Evolutionary conservation across 2,797 vertebrate species (phyloP).

Genomic region (Lerista edwardsae): DNA sequence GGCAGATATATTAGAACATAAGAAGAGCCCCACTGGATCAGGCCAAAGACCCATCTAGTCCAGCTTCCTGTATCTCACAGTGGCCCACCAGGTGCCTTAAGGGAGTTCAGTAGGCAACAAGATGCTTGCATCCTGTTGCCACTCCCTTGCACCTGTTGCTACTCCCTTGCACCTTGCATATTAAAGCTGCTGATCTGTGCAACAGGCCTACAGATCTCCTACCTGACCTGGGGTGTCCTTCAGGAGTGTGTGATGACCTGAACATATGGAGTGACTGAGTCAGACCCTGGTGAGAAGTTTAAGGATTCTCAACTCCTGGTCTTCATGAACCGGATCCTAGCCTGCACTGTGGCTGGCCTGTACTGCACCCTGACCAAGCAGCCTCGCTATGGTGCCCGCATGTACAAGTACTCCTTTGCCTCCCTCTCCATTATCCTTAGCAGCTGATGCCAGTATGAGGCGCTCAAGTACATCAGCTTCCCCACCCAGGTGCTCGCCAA

Average conservation of each 20-base stretch:
- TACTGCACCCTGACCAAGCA: slow-evolving; percentile 91
- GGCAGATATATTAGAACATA: slow-evolving; percentile 87
- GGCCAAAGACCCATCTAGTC: too few species aligned
- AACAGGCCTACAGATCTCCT: slow-evolving; percentile 85
- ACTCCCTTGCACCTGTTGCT: too few species aligned
- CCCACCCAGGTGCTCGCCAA: slow-evolving; percentile 98
- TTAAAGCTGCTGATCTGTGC: too few species aligned
- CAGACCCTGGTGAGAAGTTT: slow-evolving; percentile 87
- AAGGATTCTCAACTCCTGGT: slow-evolving; percentile 98
- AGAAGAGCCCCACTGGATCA: not conserved
- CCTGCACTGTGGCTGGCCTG: slow-evolving; percentile 90
- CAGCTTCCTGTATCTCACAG: too few species aligned
- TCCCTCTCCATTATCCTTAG: slow-evolving; percentile 97
- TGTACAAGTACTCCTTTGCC: slow-evolving; percentile 99
- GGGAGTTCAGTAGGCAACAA: too few species aligned
- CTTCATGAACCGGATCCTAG: slow-evolving; percentile 98
- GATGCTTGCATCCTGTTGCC: too few species aligned
- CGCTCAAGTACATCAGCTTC: slow-evolving; percentile 98
- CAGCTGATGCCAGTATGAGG: slow-evolving; percentile 99
- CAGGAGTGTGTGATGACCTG: slow-evolving; percentile 98
- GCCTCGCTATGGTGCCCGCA: slow-evolving; percentile 91
- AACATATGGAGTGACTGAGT: slow-evolving; percentile 83
- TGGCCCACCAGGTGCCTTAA: too few species aligned
- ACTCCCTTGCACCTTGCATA: too few species aligned
- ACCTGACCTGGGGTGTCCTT: slow-evolving; percentile 96